Evolutionary conservation across 30 jellyfish, hydroid and myxozoan genomes (phyloP).

Genomic region (Hydractinia echinata): DNA sequence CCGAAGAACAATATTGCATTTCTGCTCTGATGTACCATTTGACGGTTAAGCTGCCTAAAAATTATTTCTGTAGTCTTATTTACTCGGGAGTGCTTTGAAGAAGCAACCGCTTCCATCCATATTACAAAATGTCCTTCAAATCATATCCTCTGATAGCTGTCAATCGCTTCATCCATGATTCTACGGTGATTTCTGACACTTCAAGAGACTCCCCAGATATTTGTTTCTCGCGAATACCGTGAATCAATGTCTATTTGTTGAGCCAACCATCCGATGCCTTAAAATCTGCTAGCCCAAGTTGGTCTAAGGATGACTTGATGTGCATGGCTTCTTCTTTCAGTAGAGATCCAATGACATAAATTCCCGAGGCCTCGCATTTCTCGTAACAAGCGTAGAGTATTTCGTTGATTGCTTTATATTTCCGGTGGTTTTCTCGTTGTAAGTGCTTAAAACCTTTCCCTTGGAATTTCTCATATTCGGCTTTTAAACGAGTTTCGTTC

Average conservation of each 20-base stretch:
- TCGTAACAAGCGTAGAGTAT: not conserved
- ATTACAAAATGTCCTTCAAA: too few relatives aligned
- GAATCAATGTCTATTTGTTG: not conserved
- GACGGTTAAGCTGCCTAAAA: too few relatives aligned
- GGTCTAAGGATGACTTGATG: not conserved
- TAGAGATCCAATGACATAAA: not conserved
- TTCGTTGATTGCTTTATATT: not conserved
- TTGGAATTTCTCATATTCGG: not conserved
- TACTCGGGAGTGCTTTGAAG: too few relatives aligned
- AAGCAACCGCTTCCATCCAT: too few relatives aligned
- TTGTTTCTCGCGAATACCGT: not conserved
- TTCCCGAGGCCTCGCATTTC: not conserved
- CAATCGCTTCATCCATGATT: too few relatives aligned
- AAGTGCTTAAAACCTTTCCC: constrained; percentile 1
- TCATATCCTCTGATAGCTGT: too few relatives aligned
- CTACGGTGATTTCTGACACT: not conserved
- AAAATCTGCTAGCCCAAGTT: not conserved
- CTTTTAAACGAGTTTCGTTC: not conserved
- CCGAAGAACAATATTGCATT: too few relatives aligned
- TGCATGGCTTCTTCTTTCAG: not conserved
- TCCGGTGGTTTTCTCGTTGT: not conserved
- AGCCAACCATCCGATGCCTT: not conserved
- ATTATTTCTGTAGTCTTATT: too few relatives aligned
- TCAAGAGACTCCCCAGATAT: constrained; percentile 4
- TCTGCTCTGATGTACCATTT: too few relatives aligned